Evolutionary conservation across 2,888 invertebrate genomes (phyloP).

Genomic region (Vesta saturnalis): DNA sequence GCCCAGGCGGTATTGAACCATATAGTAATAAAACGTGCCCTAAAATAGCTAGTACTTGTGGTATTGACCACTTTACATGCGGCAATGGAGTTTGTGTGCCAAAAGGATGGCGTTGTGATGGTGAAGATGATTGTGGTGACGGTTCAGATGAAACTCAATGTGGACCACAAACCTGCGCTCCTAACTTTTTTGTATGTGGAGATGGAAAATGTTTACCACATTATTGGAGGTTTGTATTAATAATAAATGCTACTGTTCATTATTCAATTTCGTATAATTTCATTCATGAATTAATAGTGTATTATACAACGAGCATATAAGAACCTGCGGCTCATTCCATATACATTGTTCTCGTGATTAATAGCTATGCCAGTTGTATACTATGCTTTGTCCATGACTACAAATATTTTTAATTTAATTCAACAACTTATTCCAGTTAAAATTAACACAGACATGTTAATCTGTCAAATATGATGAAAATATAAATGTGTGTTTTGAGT

Average conservation of each 20-base stretch:
- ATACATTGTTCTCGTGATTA: no score
- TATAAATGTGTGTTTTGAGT: no score
- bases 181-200: conserved; percentile 68
- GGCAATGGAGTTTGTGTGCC: conserved; percentile 70
- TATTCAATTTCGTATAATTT: neutral
- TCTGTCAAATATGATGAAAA: no score
- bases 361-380: no score
- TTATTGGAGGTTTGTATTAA: conserved; percentile 63
- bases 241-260: neutral
- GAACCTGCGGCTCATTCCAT: no score
- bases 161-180: conserved; percentile 63
- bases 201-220: conserved; percentile 71
- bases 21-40: conserved; percentile 77
- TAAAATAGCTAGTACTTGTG: conserved; percentile 68
- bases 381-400: no score
- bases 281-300: no score
- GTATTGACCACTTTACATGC: conserved; percentile 68
- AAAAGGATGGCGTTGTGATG: conserved; percentile 71
- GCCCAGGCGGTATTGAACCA: conserved; percentile 75
- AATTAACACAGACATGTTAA: no score
- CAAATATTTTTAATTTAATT: no score
- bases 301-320: no score
- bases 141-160: conserved; percentile 69
- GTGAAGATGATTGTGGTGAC: conserved; percentile 75
- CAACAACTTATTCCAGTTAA: no score